These are phyloP conservation scores for Gouania willdenowi DNA, from an alignment of 2,797 vertebrate species.

Conservation along the genomic window DNA sequence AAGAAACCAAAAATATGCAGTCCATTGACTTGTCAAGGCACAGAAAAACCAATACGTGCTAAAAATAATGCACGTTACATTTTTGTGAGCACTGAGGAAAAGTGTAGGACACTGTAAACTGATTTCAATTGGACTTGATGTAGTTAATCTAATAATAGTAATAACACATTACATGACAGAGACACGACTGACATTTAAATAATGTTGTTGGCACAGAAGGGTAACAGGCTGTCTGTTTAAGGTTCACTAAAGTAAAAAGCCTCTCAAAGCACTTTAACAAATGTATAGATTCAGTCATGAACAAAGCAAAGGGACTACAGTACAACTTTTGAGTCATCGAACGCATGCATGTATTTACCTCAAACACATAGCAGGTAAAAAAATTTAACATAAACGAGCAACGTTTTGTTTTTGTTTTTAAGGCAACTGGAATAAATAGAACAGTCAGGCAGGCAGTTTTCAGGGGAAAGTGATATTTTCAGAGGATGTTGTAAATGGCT, in stretches of 20 bases:
- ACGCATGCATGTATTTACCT: too few relatives aligned
- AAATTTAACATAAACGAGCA: conserved; percentile 24
- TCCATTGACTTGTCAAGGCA: conserved; percentile 44
- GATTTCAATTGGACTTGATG: too few relatives aligned
- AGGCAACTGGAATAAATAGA: conserved; percentile 60
- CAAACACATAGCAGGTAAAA: too few relatives aligned
- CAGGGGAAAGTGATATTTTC: conserved; percentile 7
- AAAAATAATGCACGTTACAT: not conserved
- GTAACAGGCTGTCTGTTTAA: too few relatives aligned
- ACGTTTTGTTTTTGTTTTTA: conserved; percentile 27
- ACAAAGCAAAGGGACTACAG: too few relatives aligned
- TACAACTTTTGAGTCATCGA: too few relatives aligned
- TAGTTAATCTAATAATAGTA: too few relatives aligned
- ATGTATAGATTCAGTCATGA: too few relatives aligned
- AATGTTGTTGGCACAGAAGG: conserved; percentile 10
- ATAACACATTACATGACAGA: too few relatives aligned
- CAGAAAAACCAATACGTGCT: conserved; percentile 31
- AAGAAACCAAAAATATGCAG: conserved; percentile 8
- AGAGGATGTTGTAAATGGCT: conserved; percentile 26
- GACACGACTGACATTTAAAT: too few relatives aligned
- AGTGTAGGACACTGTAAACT: not conserved
- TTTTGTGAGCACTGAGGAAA: conserved; percentile 8
- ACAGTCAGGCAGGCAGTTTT: conserved; percentile 34
- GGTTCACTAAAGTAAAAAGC: too few relatives aligned
- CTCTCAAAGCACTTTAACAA: too few relatives aligned